Conservation (phyloP, 2,113 vertebrate species). For the Saiga tatarica region DNA sequence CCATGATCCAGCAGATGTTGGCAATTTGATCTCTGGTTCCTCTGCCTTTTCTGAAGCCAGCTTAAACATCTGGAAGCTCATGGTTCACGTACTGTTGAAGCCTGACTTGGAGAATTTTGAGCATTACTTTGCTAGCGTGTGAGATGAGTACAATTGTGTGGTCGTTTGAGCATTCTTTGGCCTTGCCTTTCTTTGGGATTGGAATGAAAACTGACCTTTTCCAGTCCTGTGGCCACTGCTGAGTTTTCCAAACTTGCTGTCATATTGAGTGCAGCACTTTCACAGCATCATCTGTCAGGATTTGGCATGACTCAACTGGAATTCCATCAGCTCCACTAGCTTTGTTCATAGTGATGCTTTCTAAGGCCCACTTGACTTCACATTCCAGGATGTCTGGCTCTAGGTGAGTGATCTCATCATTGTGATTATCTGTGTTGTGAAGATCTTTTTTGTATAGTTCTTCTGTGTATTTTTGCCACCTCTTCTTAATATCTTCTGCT, state of each 20-base stretch:
- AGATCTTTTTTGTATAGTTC: background rate
- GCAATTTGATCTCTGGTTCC: background rate
- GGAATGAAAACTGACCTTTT: background rate
- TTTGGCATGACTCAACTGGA: background rate
- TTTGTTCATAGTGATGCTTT: background rate
- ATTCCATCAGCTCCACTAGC: background rate
- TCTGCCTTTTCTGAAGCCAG: background rate
- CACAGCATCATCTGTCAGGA: background rate
- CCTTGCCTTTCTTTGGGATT: background rate
- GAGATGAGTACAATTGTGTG: background rate
- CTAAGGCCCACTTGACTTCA: background rate
- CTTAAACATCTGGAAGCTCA: background rate
- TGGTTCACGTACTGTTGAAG: background rate
- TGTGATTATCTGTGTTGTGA: background rate
- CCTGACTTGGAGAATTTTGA: background rate
- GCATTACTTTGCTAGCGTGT: background rate
- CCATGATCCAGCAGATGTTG: fast-evolving
- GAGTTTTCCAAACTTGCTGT: background rate
- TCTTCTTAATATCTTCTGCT: background rate
- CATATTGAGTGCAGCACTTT: background rate
- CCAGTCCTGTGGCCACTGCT: background rate
- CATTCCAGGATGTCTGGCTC: background rate
- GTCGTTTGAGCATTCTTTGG: background rate
- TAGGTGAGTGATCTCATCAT: background rate
- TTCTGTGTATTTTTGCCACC: background rate